These are phyloP conservation scores for Anneissia japonica DNA, from an alignment of 35 echinoderm and acorn worm genomes.

Conservation along the genomic window DNA sequence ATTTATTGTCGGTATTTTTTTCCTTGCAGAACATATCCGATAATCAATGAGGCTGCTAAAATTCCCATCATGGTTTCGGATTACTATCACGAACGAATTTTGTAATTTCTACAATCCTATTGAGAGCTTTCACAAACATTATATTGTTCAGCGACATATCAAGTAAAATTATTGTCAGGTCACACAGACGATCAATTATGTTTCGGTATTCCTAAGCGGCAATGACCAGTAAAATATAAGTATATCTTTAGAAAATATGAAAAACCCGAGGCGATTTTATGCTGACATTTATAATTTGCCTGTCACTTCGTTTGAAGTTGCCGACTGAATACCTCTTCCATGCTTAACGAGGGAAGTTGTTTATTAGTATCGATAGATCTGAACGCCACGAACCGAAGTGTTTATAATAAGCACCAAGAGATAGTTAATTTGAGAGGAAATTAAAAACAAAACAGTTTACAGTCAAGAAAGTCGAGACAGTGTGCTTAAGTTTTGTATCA, in stretches of 20 bases:
- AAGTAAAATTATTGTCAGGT: neutral
- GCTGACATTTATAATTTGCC: neutral
- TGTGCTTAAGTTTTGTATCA: neutral
- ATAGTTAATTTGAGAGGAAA: neutral
- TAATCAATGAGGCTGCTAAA: too few relatives aligned
- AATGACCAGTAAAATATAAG: neutral
- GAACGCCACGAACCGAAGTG: neutral
- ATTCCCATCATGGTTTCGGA: neutral
- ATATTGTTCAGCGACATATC: neutral
- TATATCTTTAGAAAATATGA: neutral
- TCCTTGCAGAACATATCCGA: too few relatives aligned
- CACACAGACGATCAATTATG: neutral
- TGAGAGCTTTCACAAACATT: neutral
- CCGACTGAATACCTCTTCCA: neutral
- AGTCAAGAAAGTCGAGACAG: neutral
- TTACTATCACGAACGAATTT: neutral
- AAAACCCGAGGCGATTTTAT: neutral
- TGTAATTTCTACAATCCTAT: neutral
- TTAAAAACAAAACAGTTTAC: neutral
- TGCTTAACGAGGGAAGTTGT: neutral
- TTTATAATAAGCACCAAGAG: neutral
- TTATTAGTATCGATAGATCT: neutral
- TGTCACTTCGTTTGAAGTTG: neutral
- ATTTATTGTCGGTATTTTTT: too few relatives aligned
- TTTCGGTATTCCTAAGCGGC: neutral